phyloP scores from a whole-genome alignment of 2,113 vertebrate genomes.

The Perca flavescens region DNA sequence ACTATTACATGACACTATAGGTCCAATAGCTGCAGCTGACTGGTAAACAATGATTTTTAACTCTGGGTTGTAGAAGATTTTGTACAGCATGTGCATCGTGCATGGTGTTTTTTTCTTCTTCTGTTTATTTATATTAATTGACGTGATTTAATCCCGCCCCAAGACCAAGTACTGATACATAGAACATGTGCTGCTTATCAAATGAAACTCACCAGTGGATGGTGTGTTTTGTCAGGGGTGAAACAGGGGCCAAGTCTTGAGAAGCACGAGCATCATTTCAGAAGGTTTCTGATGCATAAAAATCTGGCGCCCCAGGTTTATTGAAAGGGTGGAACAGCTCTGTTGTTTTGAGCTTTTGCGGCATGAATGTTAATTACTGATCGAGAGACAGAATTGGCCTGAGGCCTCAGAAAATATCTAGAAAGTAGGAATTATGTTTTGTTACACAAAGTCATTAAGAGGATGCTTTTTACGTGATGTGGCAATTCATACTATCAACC shows the following conservation, averaged over 20 bases:
- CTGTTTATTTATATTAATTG: background rate
- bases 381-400: background rate
- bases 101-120: background rate
- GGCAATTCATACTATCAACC: background rate
- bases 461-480: background rate
- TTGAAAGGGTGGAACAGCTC: background rate
- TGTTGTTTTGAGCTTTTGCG: conserved; percentile 3
- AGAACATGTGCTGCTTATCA: background rate
- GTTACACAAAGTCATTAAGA: background rate
- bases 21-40: background rate
- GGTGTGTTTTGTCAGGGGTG: background rate
- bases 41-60: conserved; percentile 1
- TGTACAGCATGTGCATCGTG: background rate
- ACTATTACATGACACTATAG: no score
- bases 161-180: background rate
- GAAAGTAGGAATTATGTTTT: conserved; percentile 1
- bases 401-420: conserved; percentile 6
- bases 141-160: background rate
- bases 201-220: background rate
- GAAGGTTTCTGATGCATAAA: conserved; percentile 31
- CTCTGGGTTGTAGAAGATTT: background rate
- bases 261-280: background rate
- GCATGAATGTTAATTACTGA: conserved; percentile 45
- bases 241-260: background rate
- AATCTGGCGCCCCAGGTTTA: background rate